Base-by-base conservation (phyloP, 2,888 invertebrate species). In the Cheilosia grossa region DNA sequence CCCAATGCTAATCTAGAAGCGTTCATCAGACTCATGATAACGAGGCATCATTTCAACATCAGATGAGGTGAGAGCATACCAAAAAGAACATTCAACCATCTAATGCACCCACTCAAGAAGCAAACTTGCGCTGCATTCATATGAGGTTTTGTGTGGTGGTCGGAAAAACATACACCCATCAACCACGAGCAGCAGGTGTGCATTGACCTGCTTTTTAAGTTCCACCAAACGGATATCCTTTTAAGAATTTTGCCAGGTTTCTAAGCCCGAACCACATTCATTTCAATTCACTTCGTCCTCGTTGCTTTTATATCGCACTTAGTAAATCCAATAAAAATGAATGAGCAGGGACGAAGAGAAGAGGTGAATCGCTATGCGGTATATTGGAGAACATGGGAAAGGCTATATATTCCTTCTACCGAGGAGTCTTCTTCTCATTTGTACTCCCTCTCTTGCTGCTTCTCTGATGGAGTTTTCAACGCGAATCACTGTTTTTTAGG, bases 261-360 rank as follows among this genome's bases (percentile, higher is more conserved):
- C 58, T 56, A 74, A 80, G 74, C 81, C 51, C 66, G 27, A 66
- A 67, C 59, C 75, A 72, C 81, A 85, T 85, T 81, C 81, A 85
- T 80, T 85, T 85, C 75, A 81, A 81, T 85, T 85, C 85, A 67
- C 75, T 66, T 72, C 49, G 66, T 80, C 67, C 51, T 81, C 27
- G 66, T 67, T 75, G 72, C 79, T 85, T 81, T 85, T 81, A 85
- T 85, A 75, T 77, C 75, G 81, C 85, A 85, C 85, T 85, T 81
- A 85, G 81, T 81, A 85, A 85, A 81, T 85, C 81, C 85, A 85
- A 85, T 85, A 85, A 80, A 85, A 85, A 70, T 70, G 81, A 85
- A 85, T 81, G 85, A 80, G 54, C 61, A 59, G 24, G 37, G 69
- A 74, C 42, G 51, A 44, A 24, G 47, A 9, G 54, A 24, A 21